These are phyloP conservation scores for Spinibarbus caldwelli DNA, from an alignment of 2,797 vertebrate species.

Conservation along the genomic window DNA sequence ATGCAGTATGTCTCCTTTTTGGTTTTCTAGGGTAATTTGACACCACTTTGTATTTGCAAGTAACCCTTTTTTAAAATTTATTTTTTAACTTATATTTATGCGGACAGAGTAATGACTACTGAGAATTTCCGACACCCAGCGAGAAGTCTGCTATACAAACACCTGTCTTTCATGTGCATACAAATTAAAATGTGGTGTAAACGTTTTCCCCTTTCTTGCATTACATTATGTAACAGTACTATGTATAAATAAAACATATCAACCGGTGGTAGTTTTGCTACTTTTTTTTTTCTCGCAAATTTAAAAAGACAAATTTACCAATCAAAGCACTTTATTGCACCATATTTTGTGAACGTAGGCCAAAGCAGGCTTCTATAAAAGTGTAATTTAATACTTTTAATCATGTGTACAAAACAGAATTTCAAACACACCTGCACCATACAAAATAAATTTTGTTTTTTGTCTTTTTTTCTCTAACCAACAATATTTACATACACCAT, in stretches of 20 bases:
- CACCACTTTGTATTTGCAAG: constrained; percentile 52
- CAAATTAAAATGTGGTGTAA: constrained; percentile 51
- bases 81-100: constrained; percentile 51
- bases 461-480: constrained; percentile 62
- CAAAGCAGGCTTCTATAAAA: constrained; percentile 84
- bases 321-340: constrained; percentile 87
- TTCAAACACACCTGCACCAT: constrained; percentile 84
- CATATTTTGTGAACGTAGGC: constrained; percentile 82
- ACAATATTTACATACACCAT: constrained; percentile 76
- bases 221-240: constrained; percentile 76
- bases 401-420: constrained; percentile 87
- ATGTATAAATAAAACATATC: constrained; percentile 93
- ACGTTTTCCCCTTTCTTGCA: constrained; percentile 49
- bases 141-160: constrained; percentile 43
- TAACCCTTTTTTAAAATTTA: constrained; percentile 39
- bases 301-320: constrained; percentile 70
- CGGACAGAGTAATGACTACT: constrained; percentile 55
- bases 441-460: constrained; percentile 82
- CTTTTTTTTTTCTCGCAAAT: constrained; percentile 42
- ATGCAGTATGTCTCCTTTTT: constrained; percentile 38
- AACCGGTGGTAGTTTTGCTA: constrained; percentile 61
- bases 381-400: constrained; percentile 82
- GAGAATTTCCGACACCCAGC: constrained; percentile 48
- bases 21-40: constrained; percentile 39
- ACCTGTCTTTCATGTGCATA: constrained; percentile 44